Base-by-base conservation (phyloP, 2,113 vertebrate species). In the Corydoras maculifer region DNA sequence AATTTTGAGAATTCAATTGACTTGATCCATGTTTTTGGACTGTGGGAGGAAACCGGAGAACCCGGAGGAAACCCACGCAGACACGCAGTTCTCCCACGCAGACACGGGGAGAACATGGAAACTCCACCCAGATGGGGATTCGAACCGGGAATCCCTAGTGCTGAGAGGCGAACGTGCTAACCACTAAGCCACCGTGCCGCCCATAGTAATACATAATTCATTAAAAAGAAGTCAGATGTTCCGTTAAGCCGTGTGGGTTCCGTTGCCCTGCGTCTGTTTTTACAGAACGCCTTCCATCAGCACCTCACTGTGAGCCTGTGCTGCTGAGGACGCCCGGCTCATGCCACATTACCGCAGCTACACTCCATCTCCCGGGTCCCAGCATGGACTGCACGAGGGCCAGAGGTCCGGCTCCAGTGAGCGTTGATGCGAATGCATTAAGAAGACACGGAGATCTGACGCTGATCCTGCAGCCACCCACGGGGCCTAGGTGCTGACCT, bases 331-430 rank as follows among this genome's bases (percentile, higher is more conserved):
- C 31, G 18, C 51, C 7, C 35, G 4, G 35, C 35, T 43, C 7
- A 43, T 43, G 35, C 35, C 35, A 43, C 35, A 43, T 75, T 55
- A 18, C 43, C 32, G 68, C 74, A 77, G 72, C 75, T 43, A 43
- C 80, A 78, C 80, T 82, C 55, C 71, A 78, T 78, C 72, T 81
- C 73, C 71, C 59, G 63, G 54, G 14, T 72, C 78, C 62, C 78
- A 77, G 74, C 81, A 65, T 77, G 78, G 61, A 64, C 32, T 70
- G 74, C 51, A 69, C 65, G 35, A 32, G 48, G 69, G 74, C 70
- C 73, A 79, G 63, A 77, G 72, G 72, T 72, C 69, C 72, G 62
- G 57, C 76, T 43, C 7, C 35, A 43, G 35, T 43, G 55, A 69
- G 8, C 58, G 69, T 69, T 48, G 59, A 30, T 64, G 69, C 68